A percentile compares a stretch with the other conserved stretches of the same genome.
Evolutionary conservation across 2,797 vertebrate species (phyloP).

Genomic region (Chiloscyllium punctatum): DNA sequence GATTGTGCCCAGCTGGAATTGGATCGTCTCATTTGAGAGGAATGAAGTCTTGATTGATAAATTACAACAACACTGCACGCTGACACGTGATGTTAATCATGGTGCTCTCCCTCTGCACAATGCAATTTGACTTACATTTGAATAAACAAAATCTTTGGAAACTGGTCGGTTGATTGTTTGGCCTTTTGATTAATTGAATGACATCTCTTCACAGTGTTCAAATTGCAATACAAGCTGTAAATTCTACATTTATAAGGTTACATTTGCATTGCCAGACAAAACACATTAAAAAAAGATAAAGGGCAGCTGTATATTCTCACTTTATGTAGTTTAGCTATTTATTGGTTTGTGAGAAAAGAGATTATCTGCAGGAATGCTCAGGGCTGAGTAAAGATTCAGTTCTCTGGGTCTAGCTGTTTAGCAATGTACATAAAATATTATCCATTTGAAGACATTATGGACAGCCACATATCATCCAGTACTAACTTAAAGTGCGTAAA

Average conservation of each 20-base stretch:
- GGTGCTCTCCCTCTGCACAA: background rate
- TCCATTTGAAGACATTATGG: conserved; percentile 32
- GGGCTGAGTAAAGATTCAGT: conserved; percentile 26
- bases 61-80: background rate
- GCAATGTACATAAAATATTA: conserved; percentile 37
- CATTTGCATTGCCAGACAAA: conserved; percentile 38
- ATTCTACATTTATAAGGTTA: conserved; percentile 36
- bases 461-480: conserved; percentile 21
- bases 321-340: conserved; percentile 22
- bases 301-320: conserved; percentile 35
- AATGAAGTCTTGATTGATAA: conserved; percentile 32
- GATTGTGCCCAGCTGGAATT: background rate
- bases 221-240: conserved; percentile 12
- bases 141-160: conserved; percentile 22
- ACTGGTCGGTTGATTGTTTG: conserved; percentile 26
- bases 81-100: conserved; percentile 22
- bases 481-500: conserved; percentile 34
- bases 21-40: background rate
- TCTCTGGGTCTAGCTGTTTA: conserved; percentile 27
- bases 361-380: conserved; percentile 32
- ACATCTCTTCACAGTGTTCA: conserved; percentile 34
- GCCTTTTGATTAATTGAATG: conserved; percentile 37
- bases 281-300: conserved; percentile 38
- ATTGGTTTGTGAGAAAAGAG: conserved; percentile 13
- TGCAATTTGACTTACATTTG: conserved; percentile 27